Conservation (phyloP, 2,888 invertebrate genomes). For the Acrobasis consociella region DNA sequence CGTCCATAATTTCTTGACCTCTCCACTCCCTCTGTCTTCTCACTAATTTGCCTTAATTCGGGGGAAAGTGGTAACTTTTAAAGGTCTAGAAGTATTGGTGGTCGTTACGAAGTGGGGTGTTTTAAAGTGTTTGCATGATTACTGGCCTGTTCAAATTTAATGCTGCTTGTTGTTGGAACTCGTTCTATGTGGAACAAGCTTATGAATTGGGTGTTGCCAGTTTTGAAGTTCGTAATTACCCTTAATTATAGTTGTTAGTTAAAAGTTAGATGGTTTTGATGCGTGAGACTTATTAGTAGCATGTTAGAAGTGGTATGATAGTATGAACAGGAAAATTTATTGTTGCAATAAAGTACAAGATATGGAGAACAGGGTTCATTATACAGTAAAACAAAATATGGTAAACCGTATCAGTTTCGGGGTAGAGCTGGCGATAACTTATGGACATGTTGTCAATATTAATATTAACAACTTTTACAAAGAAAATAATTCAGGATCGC, state of each 20-base stretch:
- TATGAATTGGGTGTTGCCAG: conserved; percentile 48
- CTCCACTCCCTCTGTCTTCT: conserved; percentile 34
- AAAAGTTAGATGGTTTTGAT: conserved; percentile 8
- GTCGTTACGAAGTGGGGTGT: conserved; percentile 62
- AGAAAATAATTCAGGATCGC: too few species aligned
- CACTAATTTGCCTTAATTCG: conserved; percentile 23
- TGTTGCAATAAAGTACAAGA: too few species aligned
- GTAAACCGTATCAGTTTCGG: too few species aligned
- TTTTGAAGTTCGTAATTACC: conserved; percentile 29
- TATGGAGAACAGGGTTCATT: too few species aligned
- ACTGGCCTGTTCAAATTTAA: conserved; percentile 77
- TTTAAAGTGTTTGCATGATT: conserved; percentile 78
- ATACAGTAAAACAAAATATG: too few species aligned
- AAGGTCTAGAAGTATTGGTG: conserved; percentile 53
- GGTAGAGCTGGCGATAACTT: too few species aligned
- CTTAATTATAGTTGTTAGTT: conserved; percentile 23
- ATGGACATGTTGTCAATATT: too few species aligned
- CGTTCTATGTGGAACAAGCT: conserved; percentile 53
- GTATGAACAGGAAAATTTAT: neutral
- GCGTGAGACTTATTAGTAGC: conserved; percentile 8
- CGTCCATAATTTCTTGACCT: conserved; percentile 52
- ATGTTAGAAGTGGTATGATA: conserved; percentile 2
- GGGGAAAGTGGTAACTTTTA: conserved; percentile 32
- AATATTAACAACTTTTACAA: too few species aligned
- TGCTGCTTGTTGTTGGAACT: conserved; percentile 51